A percentile compares a stretch with the other conserved stretches of the same genome.
phyloP scores from a whole-genome alignment of 2,797 vertebrate species.

The Semaprochilodus insignis region DNA sequence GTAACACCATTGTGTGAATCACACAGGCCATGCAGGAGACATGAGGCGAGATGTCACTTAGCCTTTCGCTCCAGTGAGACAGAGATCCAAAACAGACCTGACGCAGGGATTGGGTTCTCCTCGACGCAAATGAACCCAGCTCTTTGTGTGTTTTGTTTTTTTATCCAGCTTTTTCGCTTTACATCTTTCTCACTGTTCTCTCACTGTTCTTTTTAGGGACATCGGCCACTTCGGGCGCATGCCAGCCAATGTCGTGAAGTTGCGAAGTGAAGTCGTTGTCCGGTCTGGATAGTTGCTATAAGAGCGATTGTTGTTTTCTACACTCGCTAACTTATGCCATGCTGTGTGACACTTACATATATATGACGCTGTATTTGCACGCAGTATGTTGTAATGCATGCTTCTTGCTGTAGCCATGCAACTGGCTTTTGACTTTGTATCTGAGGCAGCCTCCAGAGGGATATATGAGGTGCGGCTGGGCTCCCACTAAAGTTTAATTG shows the following conservation, averaged over 20 bases:
- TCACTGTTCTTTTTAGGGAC: neutral
- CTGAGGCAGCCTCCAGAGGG: neutral
- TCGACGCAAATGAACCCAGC: conserved; percentile 5
- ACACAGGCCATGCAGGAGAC: conserved; percentile 35
- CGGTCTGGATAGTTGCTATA: neutral
- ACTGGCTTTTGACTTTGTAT: conserved; percentile 6
- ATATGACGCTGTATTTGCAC: neutral
- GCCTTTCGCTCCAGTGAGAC: conserved; percentile 42
- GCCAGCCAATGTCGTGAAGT: neutral
- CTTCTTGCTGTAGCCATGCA: neutral
- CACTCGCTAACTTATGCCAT: neutral
- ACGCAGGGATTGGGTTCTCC: conserved; percentile 7
- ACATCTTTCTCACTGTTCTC: neutral
- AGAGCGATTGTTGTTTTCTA: neutral
- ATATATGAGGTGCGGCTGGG: no score
- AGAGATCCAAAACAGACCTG: conserved; percentile 39
- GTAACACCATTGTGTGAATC: conserved; percentile 54
- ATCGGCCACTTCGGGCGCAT: neutral
- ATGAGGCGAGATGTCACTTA: conserved; percentile 46
- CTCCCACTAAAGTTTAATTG: no score
- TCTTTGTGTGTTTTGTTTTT: neutral
- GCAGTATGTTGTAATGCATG: neutral
- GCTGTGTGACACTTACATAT: neutral
- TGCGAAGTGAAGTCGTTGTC: no score
- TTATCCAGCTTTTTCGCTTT: neutral